Evolutionary conservation across 2,797 vertebrate genomes (phyloP).

Genomic region (Lepus townsendii): DNA sequence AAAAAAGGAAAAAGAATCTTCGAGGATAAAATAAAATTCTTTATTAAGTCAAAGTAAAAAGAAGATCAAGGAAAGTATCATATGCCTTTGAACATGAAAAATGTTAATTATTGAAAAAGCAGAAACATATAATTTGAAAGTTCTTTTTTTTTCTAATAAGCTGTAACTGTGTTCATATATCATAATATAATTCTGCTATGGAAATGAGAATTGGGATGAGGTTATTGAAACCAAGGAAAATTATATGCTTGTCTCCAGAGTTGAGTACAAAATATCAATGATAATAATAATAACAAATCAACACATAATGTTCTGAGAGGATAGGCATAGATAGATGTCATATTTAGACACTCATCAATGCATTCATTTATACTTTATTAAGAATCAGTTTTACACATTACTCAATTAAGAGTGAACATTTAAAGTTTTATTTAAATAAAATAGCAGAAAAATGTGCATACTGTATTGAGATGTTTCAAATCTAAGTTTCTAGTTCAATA

Average conservation of each 20-base stretch:
- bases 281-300: not conserved
- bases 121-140: not conserved
- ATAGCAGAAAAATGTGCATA: not conserved
- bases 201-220: not conserved
- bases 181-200: not conserved
- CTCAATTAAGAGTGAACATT: not conserved
- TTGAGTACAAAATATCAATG: not conserved
- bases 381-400: not conserved
- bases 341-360: not conserved
- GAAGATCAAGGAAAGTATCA: not conserved
- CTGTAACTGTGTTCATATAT: not conserved
- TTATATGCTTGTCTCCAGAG: not conserved
- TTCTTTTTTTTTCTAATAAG: not conserved
- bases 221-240: not conserved
- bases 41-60: constrained; percentile 1
- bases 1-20: not conserved
- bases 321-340: not conserved
- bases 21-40: not conserved
- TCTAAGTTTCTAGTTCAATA: not conserved
- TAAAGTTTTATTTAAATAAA: not conserved
- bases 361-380: not conserved
- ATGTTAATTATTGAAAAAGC: not conserved
- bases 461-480: not conserved
- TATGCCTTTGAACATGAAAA: not conserved
- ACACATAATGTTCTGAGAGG: not conserved